Evolutionary conservation across 2,888 invertebrate species (phyloP), one percentile per base, ranked within the genome.

Genomic region (Rotaria socialis): DNA sequence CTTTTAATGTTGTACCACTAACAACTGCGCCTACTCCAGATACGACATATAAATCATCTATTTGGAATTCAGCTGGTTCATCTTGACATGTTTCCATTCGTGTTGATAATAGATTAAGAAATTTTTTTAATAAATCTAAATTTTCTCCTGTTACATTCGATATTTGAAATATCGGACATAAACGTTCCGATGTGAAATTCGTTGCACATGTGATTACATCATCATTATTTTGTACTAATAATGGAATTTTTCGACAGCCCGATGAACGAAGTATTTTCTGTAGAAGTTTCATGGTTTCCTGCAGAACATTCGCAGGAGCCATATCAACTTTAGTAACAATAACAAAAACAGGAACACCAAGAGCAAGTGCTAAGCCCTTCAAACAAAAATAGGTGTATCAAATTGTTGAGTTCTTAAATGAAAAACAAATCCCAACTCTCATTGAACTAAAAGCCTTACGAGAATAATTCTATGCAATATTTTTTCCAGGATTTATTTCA

Each of bases 111-210:
- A 99, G 93, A 93, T 99, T 99, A 87, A 99, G 93, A 93, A 99
- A 99, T 94, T 95, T 96, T 90, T 96, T 96, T 87, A 99, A 92
- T 88, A 97, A 93, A 90, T 94, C 94, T 89, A 99, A 93, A 93
- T 98, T 98, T 90, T 96, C 95, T 6, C 99, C 99, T 0, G 94
- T 94, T 86, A 99, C 98, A 92, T 99, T 99, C 2, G 98, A 98
- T 87, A 99, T 97, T 94, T 97, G 96, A 92, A 99, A 99, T 90
- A 99, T 97, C 85, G 99, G 99, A 91, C 99, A 99, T 89, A 99
- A 93, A 92, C 93, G 94, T 92, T 98, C 97, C 47, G 97, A 96
- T 19, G 97, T 96, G 92, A 99, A 99, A 92, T 99, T 98, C 22
- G 96, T 97, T 22, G 98, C 98, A 89, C 96, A 96, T 50, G 97